Base-by-base conservation (phyloP, 2,113 vertebrate species). In the Corvus hawaiiensis region DNA sequence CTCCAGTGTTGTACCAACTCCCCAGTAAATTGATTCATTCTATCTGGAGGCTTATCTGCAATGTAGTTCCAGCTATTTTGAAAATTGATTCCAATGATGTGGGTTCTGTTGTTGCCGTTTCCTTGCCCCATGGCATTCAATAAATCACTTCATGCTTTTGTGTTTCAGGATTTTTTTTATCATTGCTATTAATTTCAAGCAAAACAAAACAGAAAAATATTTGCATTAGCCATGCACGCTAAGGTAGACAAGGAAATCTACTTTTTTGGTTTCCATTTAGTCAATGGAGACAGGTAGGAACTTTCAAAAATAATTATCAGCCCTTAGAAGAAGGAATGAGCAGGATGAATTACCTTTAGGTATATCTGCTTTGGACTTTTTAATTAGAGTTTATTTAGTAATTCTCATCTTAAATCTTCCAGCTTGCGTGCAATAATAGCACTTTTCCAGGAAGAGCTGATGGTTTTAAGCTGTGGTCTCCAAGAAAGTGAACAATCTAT, bases 191-290 rank as follows among this genome's bases (percentile, higher is more conserved):
- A 46, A 59, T 84, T 86, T 86, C 23, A 78, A 77, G 14, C 11
- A 48, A 74, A 90, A 41, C 1, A 49, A 54, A 44, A 4, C 6
- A 71, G 16, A 61, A 84, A 67, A 78, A 20, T 43, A 26, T 35
- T 46, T 37, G 1, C 9, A 23, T 66, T 67, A 67, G 4, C 13
- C 18, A 33, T 13, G 3, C 30, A 59, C 0, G 1, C 10, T 18
- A 26, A 84, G 9, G 11, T 43, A 54, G 33, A 6, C 22, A 74
- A 84, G 11, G 3, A 74, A 71, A 71, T 51, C n/a, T 46, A 10
- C 5, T 39, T 81, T 56, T 56, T 37, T 24, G 24, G 3, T 5
- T 64, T 90, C 24, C 9, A 55, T 49, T 77, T 46, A 49, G 9
- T 41, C 44, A 46, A 5, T 26, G 16, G 27, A 63, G 27, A 21